These are phyloP conservation scores for Tachina fera DNA, from an alignment of 2,888 invertebrate genomes.

Conservation along the genomic window DNA sequence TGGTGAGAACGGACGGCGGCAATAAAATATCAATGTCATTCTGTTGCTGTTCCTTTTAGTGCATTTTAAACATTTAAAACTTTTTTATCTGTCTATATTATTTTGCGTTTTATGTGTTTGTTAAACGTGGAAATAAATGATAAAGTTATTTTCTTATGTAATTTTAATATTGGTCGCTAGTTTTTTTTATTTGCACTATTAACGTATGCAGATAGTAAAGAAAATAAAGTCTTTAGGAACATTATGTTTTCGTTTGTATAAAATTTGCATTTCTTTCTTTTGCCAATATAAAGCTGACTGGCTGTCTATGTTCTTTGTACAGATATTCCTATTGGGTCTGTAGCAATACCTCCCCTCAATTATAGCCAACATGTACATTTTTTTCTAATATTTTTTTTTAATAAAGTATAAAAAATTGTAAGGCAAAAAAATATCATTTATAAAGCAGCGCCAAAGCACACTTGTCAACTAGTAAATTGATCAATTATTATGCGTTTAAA, in stretches of 20 bases:
- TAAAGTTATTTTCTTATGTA: slow-evolving; percentile 60
- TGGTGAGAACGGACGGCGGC: slow-evolving; percentile 18
- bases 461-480: slow-evolving; percentile 80
- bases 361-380: slow-evolving; percentile 23
- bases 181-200: background rate
- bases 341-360: background rate
- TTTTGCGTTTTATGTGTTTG: slow-evolving; percentile 11
- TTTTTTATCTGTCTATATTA: slow-evolving; percentile 3
- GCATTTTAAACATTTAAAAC: slow-evolving; percentile 34
- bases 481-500: slow-evolving; percentile 81
- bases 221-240: background rate
- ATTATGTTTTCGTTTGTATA: background rate
- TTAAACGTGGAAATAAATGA: slow-evolving; percentile 23
- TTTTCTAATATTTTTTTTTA: slow-evolving; percentile 32
- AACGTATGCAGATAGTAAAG: background rate
- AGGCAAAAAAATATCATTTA: slow-evolving; percentile 38
- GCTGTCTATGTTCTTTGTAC: background rate
- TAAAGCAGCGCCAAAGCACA: slow-evolving; percentile 62
- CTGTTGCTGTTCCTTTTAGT: slow-evolving; percentile 49
- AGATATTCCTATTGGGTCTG: slow-evolving; percentile 19
- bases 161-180: slow-evolving; percentile 14
- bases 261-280: too few relatives aligned
- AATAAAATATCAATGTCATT: slow-evolving; percentile 62
- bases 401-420: slow-evolving; percentile 23
- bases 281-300: background rate